Evolutionary conservation across 1,140 invertebrate species (phyloP), one percentile per base, ranked within the genome.

Genomic region (Lordiphosa mommai): DNA sequence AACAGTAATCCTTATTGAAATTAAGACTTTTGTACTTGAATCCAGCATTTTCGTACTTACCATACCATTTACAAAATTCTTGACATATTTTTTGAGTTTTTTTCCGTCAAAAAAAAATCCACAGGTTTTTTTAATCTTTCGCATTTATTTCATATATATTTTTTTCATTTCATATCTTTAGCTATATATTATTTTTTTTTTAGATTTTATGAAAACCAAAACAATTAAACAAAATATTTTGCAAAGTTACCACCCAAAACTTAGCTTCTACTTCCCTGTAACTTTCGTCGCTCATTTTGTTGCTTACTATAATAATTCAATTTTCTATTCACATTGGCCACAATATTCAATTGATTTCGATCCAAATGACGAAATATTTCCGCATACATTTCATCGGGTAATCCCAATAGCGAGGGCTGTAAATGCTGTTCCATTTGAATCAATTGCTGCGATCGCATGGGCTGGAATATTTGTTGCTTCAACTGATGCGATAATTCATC

Each of bases 391-490:
- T 80, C 80, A 0, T 34, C 34, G 1, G 86, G 86, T 8, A 88
- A 20, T 0, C 72, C 86, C 46, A 67, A 7, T 0, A 88, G 38
- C 2, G 72, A 49, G 0, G 86, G 86, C 40, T 76, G 60, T 5
- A 65, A 17, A 30, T 55, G 40, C 6, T 49, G 44, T 9, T 61
- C 47, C 9, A 79, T 14, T 7, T 60, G 29, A 2, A 36, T 14
- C 14, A 88, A 38, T 17, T 88, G 86, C 33, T 71, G 72, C 0
- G 61, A 36, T 3, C 86, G 65, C 67, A 88, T 66, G 0, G 76
- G 86, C 3, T 86, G 61, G 33, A 88, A 88, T n/a, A 88, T 8
- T 17, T 86, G 38, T 32, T 88, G 57, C 9, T 79, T 79, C 27
- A 88, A 29, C 32, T 65, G 41, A 2, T 58, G 37, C 2, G 64